A percentile compares a stretch with the other conserved stretches of the same genome.
Evolutionary conservation across 2,888 invertebrate species (phyloP).

Genomic region (Neelides folsomi): DNA sequence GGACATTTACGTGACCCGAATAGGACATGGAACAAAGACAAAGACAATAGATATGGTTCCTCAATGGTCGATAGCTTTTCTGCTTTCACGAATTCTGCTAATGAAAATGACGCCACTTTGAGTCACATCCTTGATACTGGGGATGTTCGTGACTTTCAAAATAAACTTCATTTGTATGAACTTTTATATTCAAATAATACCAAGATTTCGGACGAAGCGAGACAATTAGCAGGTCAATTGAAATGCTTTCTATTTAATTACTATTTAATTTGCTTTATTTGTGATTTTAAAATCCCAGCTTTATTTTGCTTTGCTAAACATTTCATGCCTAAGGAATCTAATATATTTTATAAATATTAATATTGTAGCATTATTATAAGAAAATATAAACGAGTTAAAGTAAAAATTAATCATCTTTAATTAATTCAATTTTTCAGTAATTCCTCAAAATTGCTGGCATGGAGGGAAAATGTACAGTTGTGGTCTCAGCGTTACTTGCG

Average conservation of each 20-base stretch:
- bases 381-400: no score
- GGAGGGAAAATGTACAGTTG: conserved; percentile 76
- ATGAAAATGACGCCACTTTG: conserved; percentile 20
- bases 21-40: background rate
- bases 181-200: conserved; percentile 30
- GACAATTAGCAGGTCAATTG: conserved; percentile 33
- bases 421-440: conserved; percentile 35
- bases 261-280: no score
- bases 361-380: no score
- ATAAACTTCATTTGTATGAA: conserved; percentile 29
- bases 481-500: conserved; percentile 79
- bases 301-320: no score
- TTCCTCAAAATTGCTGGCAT: conserved; percentile 49
- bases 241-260: no score
- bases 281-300: background rate
- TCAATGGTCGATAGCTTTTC: conserved; percentile 5
- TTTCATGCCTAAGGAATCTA: no score
- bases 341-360: no score
- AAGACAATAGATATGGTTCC: conserved; percentile 5
- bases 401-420: background rate
- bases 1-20: background rate
- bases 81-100: background rate
- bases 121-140: conserved; percentile 27
- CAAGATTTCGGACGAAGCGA: conserved; percentile 26
- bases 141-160: conserved; percentile 20